Conservation (phyloP, 2,797 vertebrate genomes). For the Sebastes hubbsi region DNA sequence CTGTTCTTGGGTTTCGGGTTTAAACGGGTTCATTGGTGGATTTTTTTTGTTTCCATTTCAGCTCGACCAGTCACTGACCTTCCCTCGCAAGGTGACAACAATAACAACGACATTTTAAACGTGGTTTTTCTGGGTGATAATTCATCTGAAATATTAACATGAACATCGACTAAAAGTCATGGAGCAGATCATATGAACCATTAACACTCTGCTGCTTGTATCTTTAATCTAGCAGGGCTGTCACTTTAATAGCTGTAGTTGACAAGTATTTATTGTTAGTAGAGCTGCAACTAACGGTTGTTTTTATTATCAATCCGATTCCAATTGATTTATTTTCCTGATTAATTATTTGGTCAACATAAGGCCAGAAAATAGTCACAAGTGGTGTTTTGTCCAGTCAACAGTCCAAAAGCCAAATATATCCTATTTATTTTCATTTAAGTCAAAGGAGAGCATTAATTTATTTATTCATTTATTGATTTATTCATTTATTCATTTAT, state of each 20-base stretch:
- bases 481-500: too few species aligned
- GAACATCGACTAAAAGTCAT: background rate
- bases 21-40: background rate
- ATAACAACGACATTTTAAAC: background rate
- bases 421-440: too few species aligned
- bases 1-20: background rate
- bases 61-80: constrained; percentile 39
- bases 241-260: background rate
- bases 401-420: background rate
- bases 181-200: background rate
- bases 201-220: constrained; percentile 16
- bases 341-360: background rate
- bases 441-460: background rate
- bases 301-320: background rate
- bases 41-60: constrained; percentile 45
- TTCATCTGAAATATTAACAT: constrained; percentile 20
- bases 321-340: background rate
- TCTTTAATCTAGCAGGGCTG: background rate
- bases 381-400: background rate
- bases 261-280: background rate
- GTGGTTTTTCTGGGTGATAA: constrained; percentile 1
- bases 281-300: background rate
- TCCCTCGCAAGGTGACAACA: constrained; percentile 43
- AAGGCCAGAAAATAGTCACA: background rate
- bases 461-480: background rate